A percentile compares a stretch with the other conserved stretches of the same genome.
These are phyloP conservation scores for Hypotaenidia okinawae DNA, from an alignment of 2,797 vertebrate genomes.

Conservation along the genomic window DNA sequence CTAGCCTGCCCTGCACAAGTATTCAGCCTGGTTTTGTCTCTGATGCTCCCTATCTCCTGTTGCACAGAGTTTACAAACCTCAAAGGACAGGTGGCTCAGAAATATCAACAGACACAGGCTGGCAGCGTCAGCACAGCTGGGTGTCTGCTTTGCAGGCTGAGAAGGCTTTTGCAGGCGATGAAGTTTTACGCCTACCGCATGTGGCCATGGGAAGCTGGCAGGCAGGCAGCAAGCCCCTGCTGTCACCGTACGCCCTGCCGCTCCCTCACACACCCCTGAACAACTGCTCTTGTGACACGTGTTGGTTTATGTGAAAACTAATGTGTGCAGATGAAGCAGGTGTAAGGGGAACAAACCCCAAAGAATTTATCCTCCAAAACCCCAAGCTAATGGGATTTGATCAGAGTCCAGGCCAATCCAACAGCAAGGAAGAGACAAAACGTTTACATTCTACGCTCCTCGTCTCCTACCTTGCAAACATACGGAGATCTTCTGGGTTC, in stretches of 20 bases:
- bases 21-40: not conserved
- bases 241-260: not conserved
- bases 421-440: not conserved
- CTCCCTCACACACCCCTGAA: not conserved
- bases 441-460: not conserved
- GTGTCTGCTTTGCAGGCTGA: not conserved
- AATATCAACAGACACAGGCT: not conserved
- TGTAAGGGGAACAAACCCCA: not conserved
- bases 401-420: not conserved
- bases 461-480: slow-evolving; percentile 81
- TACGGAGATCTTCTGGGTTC: slow-evolving; percentile 94
- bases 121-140: not conserved
- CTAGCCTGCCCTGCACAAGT: not conserved
- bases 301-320: not conserved
- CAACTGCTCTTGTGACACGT: not conserved
- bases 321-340: not conserved
- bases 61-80: not conserved
- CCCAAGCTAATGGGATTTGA: not conserved
- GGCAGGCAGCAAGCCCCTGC: not conserved
- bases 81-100: not conserved
- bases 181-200: not conserved
- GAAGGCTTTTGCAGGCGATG: not conserved
- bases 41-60: not conserved
- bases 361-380: not conserved
- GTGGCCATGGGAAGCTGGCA: not conserved